Conservation (phyloP, 2,113 vertebrate species). For the Sylvia atricapilla region DNA sequence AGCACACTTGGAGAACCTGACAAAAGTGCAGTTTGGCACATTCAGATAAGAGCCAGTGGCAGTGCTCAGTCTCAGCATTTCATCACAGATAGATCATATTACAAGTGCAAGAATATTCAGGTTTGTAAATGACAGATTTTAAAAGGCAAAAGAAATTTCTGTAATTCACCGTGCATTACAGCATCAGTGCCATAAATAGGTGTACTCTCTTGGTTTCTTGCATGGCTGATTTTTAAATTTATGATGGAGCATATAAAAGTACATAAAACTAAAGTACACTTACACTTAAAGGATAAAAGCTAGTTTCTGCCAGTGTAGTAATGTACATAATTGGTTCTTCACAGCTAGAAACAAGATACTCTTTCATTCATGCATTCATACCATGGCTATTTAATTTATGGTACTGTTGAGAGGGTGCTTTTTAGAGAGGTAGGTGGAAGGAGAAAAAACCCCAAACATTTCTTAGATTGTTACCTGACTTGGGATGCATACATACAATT, state of each 20-base stretch:
- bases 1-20: not conserved
- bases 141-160: constrained; percentile 10
- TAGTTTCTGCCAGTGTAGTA: not conserved
- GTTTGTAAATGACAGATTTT: not conserved
- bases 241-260: not conserved
- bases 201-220: not conserved
- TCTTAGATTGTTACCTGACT: not conserved
- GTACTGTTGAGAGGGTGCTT: not conserved
- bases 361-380: not conserved
- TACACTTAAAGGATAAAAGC: constrained; percentile 17
- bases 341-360: constrained; percentile 31
- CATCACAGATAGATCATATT: constrained; percentile 9
- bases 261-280: constrained; percentile 18
- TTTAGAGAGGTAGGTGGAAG: not conserved
- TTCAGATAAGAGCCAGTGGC: not conserved
- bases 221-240: not conserved
- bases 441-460: not conserved
- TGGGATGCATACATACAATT: not conserved
- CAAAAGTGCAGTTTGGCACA: constrained; percentile 43
- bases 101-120: not conserved
- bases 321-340: constrained; percentile 9
- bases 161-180: not conserved
- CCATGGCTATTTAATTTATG: not conserved
- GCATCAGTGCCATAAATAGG: constrained; percentile 22
- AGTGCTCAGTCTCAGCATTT: constrained; percentile 18